Evolutionary conservation across 2,888 invertebrate species (phyloP), one percentile per base, ranked within the genome.

Genomic region (Drosophila multiciliata): DNA sequence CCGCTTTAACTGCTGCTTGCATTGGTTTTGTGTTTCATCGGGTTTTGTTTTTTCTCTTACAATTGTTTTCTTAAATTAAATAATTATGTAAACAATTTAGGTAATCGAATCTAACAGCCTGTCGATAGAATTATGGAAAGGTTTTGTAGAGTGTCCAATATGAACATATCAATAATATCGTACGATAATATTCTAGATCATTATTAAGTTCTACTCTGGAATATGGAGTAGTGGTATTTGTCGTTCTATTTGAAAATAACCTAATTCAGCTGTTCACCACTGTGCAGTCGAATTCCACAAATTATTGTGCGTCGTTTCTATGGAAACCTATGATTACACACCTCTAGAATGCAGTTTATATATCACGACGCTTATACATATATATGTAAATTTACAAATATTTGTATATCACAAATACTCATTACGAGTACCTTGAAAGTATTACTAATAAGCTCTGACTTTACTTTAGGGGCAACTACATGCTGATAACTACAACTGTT

Each of bases 11-110:
- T 63, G 45, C 45, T 29, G 29, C 29, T 29, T 29, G 29, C 53
- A 32, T 12, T 26, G 80, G 75, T 74, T 62, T 83, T 38, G 36
- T 40, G 50, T 75, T 72, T 55, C 73, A 60, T 36, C 32, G 29
- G 29, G 29, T 26, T 26, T 26, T 26, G 4, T 26, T 0, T 26
- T 3, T 26, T 35, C 59, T 77, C 71, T 45, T 59, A 55, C 35
- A 23, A 40, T 32, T 11, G n/a, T 42, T 52, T 45, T 50, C 45
- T 68, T 62, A 53, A 38, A 66, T 40, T 53, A 61, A 26, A 55
- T n/a, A 38, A 26, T 87, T 73, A 69, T 76, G 63, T 76, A 82
- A 75, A 81, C 73, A 15, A 45, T 63, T 49, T 61, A 57, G 53
- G 36, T 50, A 45, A 61, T 59, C 7, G 12, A 7, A 49, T 20